Conservation (phyloP, 2,113 vertebrate species). For the Amphilophus citrinellus region DNA sequence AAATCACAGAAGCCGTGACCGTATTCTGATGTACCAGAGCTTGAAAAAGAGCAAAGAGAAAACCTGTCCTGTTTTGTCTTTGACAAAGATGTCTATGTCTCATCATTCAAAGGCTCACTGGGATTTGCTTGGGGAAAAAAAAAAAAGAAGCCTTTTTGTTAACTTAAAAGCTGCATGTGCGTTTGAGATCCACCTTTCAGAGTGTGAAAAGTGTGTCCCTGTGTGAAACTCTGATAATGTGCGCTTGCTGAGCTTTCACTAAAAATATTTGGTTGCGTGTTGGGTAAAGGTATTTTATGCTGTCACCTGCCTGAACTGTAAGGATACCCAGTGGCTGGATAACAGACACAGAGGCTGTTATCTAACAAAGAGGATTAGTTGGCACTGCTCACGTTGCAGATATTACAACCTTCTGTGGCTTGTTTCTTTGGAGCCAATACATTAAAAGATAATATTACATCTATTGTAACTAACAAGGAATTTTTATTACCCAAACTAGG, state of each 20-base stretch:
- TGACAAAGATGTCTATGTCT: slow-evolving; percentile 24
- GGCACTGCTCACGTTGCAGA: neutral
- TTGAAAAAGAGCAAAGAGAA: slow-evolving; percentile 15
- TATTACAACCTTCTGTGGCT: slow-evolving; percentile 18
- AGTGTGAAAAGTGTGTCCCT: slow-evolving; percentile 15
- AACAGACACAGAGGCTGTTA: slow-evolving; percentile 4
- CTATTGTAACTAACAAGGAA: neutral
- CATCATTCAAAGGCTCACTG: slow-evolving; percentile 44
- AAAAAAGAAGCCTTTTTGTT: slow-evolving; percentile 3
- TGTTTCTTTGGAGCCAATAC: slow-evolving; percentile 15
- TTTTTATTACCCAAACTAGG: neutral
- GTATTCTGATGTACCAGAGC: neutral
- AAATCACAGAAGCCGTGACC: slow-evolving; percentile 4
- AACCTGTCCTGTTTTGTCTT: slow-evolving; percentile 45
- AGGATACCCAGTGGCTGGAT: slow-evolving; percentile 15
- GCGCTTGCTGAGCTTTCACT: neutral
- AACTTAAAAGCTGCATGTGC: slow-evolving; percentile 28
- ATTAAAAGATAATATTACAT: neutral
- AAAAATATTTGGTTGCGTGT: slow-evolving; percentile 15
- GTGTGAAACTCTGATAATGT: slow-evolving; percentile 29
- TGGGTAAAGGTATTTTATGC: slow-evolving; percentile 34
- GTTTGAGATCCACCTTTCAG: slow-evolving; percentile 55
- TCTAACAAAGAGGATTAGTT: slow-evolving; percentile 12
- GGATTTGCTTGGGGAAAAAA: slow-evolving; percentile 10
- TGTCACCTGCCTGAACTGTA: slow-evolving; percentile 32